Conservation (phyloP, 2,797 vertebrate species). For the Microctenopoma stevenorrisi region DNA sequence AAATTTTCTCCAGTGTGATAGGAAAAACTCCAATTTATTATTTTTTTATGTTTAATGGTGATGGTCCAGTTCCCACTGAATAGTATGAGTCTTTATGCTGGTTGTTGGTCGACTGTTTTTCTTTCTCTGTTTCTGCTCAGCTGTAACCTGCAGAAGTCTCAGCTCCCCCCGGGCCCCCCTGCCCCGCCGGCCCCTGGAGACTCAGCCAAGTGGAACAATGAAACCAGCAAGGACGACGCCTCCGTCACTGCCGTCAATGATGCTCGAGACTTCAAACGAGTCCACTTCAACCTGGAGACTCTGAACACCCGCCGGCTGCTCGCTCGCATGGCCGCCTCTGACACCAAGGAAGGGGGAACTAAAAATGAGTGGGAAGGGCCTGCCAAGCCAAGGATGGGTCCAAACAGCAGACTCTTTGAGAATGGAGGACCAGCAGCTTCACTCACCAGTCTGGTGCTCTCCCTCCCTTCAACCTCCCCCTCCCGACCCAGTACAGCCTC, state of each 20-base stretch:
- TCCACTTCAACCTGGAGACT: constrained; percentile 86
- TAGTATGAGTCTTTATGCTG: no score
- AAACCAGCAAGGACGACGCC: constrained; percentile 40
- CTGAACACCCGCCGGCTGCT: constrained; percentile 81
- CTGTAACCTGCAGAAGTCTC: constrained; percentile 64
- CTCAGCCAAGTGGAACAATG: constrained; percentile 80
- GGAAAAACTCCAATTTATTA: no score
- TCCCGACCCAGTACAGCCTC: constrained; percentile 10
- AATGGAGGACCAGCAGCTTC: constrained; percentile 76
- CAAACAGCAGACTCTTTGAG: constrained; percentile 63
- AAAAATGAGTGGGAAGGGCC: background rate
- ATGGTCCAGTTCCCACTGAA: no score
- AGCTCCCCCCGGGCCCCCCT: constrained; percentile 24
- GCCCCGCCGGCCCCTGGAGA: constrained; percentile 33
- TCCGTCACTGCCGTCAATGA: constrained; percentile 58
- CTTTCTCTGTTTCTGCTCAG: constrained; percentile 55
- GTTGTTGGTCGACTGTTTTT: background rate
- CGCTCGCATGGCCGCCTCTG: constrained; percentile 42
- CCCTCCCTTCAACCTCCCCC: constrained; percentile 33
- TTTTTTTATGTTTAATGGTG: no score
- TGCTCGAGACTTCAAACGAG: constrained; percentile 74
- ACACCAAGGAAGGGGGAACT: background rate
- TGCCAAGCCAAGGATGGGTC: background rate
- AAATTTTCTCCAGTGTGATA: no score
- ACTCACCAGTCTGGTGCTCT: constrained; percentile 44